Evolutionary conservation across 2,113 vertebrate genomes (phyloP).

Genomic region (Blennius ocellaris): DNA sequence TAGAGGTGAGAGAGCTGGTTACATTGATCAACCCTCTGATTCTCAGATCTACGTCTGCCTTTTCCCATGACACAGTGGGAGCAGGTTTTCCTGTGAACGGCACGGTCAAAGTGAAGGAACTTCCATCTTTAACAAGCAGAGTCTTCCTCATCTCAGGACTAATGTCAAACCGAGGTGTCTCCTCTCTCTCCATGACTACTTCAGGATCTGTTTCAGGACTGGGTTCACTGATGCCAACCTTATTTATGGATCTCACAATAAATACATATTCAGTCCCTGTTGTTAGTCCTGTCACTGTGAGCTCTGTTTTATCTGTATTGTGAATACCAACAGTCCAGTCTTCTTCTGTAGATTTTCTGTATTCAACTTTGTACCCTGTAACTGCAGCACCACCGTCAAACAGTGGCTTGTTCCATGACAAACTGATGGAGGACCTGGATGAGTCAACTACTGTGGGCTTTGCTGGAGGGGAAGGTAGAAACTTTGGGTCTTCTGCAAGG

Average conservation of each 20-base stretch:
- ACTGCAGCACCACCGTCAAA: slow-evolving; percentile 96
- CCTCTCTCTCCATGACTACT: slow-evolving; percentile 92
- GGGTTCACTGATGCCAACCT: slow-evolving; percentile 92
- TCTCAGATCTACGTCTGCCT: slow-evolving; percentile 92
- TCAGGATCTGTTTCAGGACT: slow-evolving; percentile 92
- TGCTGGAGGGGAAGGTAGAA: slow-evolving; percentile 92
- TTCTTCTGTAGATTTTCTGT: slow-evolving; percentile 89
- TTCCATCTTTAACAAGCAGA: slow-evolving; percentile 91
- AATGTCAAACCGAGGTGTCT: slow-evolving; percentile 93
- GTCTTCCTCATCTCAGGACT: slow-evolving; percentile 95
- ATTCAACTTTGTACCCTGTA: slow-evolving; percentile 94
- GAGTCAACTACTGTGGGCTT: slow-evolving; percentile 92
- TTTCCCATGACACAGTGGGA: slow-evolving; percentile 93
- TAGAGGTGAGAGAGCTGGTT: slow-evolving; percentile 86
- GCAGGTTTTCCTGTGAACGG: slow-evolving; percentile 94
- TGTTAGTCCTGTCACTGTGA: slow-evolving; percentile 88
- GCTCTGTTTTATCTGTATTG: slow-evolving; percentile 91
- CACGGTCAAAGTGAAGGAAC: slow-evolving; percentile 92
- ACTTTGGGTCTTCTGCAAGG: slow-evolving; percentile 93
- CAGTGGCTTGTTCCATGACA: slow-evolving; percentile 94
- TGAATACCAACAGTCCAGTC: slow-evolving; percentile 90
- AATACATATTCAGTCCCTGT: slow-evolving; percentile 91
- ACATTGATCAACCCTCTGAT: slow-evolving; percentile 90
- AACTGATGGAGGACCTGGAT: slow-evolving; percentile 88
- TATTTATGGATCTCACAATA: slow-evolving; percentile 93